Base-by-base conservation (phyloP, 2,113 vertebrate genomes). In the Chrysochloris asiatica region DNA sequence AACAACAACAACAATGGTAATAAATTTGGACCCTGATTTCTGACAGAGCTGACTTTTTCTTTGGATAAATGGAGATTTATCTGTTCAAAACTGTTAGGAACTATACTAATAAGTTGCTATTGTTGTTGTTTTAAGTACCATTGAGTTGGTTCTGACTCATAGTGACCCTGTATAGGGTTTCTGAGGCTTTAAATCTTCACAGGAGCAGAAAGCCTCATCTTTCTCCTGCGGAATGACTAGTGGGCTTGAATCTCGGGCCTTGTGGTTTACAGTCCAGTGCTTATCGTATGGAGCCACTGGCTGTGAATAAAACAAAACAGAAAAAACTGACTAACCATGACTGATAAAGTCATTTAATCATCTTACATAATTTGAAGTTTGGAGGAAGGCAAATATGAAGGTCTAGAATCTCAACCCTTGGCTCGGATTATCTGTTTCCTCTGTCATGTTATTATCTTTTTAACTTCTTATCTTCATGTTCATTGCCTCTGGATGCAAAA, bases 331-430 rank as follows among this genome's bases (percentile, higher is more conserved):
- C 6, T 33, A 67, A 16, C 12, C 33, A 30, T 79, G 80, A 17
- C 8, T 65, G 36, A 45, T n/a, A n/a, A n/a, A 78, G 11, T 67
- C 19, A 61, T 83, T 33, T 61, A 52, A 19, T 77, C 71, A 67
- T 47, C 30, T 71, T 91, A 13, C 24, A 33, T 48, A 72, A 94
- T 89, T n/a, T 77, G 52, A 75, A 83, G 33, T 61, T 38, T 91
- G n/a, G 38, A 82, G 52, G 45, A 82, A 93, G 16, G 45, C 11
- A 83, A 76, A 75, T 28, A 50, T 19, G n/a, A 48, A 52, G 28
- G 28, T 48, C 4, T 22, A 67, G 33, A 30, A 50, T 1, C 12
- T 75, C 30, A 63, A 88, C 89, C 72, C 33, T 43, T 75, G 38
- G 3, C 10, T 69, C 50, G 13, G 67, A 21, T 83, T 50, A 33